Base-by-base conservation (phyloP, 2,797 vertebrate species). In the Hypotaenidia philippensis region DNA sequence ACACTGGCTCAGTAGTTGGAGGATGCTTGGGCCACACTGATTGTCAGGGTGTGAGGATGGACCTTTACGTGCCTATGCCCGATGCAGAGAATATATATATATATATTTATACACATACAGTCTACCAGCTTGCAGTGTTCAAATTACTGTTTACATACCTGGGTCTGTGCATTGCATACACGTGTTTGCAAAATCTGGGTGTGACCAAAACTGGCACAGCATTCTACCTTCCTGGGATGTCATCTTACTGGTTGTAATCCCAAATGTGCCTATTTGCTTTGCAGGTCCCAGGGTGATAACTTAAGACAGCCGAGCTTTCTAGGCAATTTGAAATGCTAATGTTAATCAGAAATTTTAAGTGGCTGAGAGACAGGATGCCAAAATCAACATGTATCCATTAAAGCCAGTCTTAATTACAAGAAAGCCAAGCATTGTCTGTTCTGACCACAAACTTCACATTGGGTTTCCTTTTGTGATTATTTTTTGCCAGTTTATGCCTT, bases 301-400 rank as follows among this genome's bases (percentile, higher is more conserved):
- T 70, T 76, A 7, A 90, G 55, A 49, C 3, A 1, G 3, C 80
- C 76, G 78, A 44, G 14, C 36, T 80, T 83, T 92, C 52, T 75
- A 79, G 68, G 60, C 68, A 85, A 89, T 80, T 89, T 85, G 53
- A 91, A 92, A 77, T 64, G 71, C 36, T 90, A 15, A 80, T n/a
- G 29, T 71, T 80, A 80, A n/a, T 80, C 56, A 83, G 47, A 60
- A 87, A 63, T 70, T 80, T 77, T 26, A 83, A 83, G 44, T 52
- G 13, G 31, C 9, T 75, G 0, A 45, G 40, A 77, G 61, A 93
- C 45, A 31, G 45, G 40, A 68, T 87, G 49, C 82, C 84, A 91
- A 66, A 93, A 74, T 70, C 79, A 94, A 87, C 52, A 10, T 36
- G 49, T 91, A 89, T 77, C 34, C 29, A 3, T 64, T 85, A 13